Evolutionary conservation across 2,797 vertebrate species (phyloP), one percentile per base, ranked within the genome.

Genomic region (Galagoides demidoff): DNA sequence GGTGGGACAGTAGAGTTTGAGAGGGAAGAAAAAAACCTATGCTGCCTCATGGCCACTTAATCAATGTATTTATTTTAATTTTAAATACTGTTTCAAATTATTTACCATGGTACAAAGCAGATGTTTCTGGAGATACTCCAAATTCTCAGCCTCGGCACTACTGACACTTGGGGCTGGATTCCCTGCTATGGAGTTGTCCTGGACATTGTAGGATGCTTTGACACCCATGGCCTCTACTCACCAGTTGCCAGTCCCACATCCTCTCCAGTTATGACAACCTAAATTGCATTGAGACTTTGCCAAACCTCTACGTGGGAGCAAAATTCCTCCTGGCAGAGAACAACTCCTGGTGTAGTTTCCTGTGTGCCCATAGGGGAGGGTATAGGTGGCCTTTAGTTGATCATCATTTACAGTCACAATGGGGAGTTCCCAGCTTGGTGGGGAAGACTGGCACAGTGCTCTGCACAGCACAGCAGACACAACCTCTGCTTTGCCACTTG

Each of bases 401-500:
- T 79, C 66, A 70, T 70, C 14, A 34, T 31, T 64, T 49, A 12
- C 31, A 34, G 16, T 70, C 66, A 0, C 13, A 34, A 23, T 0
- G 2, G 55, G 45, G 22, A 17, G 13, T 55, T 64, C 49, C 68
- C 2, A 12, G 73, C 39, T 8, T 11, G 2, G 3, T 22, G 22
- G 66, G 31, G 52, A 59, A 78, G 89, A 43, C 34, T 34, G 11
- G 49, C 17, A 4, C 7, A 4, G 3, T 0, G 0, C 1, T 16
- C 45, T 68, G 1, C 9, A 49, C 31, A 10, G 49, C 64, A 45
- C 55, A 85, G 66, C 82, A 52, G 63, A 63, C 25, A 70, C 34
- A 83, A 3, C 31, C 45, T 73, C 83, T 27, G 0, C 57, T 78
- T 39, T 49, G 16, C 17, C 57, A 22, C 17, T 7, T 45, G 14